A percentile compares a stretch with the other conserved stretches of the same genome.
These are phyloP conservation scores for Lydus trimaculatus DNA, from an alignment of 2,888 invertebrate genomes.

Conservation along the genomic window DNA sequence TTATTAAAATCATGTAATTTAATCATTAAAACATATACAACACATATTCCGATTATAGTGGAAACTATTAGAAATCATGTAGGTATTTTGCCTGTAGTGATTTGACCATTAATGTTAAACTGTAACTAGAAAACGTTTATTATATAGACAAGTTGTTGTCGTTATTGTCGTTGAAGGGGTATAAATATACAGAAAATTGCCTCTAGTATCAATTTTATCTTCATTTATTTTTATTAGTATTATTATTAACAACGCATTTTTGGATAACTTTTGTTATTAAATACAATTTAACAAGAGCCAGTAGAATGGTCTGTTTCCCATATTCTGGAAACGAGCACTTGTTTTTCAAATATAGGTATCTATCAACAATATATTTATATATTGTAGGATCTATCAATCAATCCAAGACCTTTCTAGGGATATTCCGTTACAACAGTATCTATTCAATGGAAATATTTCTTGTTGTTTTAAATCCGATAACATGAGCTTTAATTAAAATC, in stretches of 20 bases:
- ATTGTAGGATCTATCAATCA: constrained; percentile 9
- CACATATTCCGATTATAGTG: not conserved
- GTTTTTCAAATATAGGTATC: not conserved
- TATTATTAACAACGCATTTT: constrained; percentile 2
- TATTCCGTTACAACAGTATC: constrained; percentile 24
- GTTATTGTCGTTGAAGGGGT: not conserved
- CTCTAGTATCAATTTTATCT: not conserved
- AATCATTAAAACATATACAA: not conserved
- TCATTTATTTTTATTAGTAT: constrained; percentile 5
- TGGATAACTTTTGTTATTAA: too few species aligned
- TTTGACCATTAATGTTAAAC: constrained; percentile 5
- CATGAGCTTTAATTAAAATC: constrained; percentile 11
- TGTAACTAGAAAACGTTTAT: constrained; percentile 8
- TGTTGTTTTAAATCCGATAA: constrained; percentile 21
- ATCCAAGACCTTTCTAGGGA: constrained; percentile 21
- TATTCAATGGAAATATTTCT: constrained; percentile 27
- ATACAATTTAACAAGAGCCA: too few species aligned
- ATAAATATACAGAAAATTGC: not conserved
- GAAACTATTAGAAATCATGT: constrained; percentile 1
- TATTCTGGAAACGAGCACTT: not conserved
- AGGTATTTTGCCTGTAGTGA: not conserved
- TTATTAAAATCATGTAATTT: not conserved
- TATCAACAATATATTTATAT: constrained; percentile 12
- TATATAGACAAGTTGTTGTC: not conserved
- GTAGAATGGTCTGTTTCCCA: not conserved